phyloP scores from a whole-genome alignment of 2,797 vertebrate species.

The Parauchenoglanis ngamensis region DNA sequence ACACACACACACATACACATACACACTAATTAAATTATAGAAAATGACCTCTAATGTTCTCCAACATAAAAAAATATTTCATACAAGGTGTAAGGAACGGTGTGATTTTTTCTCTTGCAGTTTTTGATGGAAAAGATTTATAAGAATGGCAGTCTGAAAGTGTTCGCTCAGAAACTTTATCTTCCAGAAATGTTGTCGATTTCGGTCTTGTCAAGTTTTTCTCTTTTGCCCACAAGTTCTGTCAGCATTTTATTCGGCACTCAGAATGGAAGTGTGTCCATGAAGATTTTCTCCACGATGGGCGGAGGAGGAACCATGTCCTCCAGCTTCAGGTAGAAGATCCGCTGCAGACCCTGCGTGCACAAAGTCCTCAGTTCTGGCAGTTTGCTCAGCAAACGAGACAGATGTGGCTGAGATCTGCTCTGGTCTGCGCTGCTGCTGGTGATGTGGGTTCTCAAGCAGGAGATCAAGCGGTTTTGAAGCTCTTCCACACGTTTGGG shows the following conservation, averaged over 20 bases:
- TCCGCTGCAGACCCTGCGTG: slow-evolving; percentile 92
- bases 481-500: slow-evolving; percentile 91
- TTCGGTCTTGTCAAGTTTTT: neutral
- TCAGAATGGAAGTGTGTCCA: slow-evolving; percentile 95
- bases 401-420: slow-evolving; percentile 83
- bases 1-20: slow-evolving; percentile 50
- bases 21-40: slow-evolving; percentile 41
- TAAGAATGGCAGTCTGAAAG: neutral
- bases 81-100: slow-evolving; percentile 1
- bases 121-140: neutral
- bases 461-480: slow-evolving; percentile 87
- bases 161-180: neutral
- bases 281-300: slow-evolving; percentile 95
- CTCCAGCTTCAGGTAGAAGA: slow-evolving; percentile 96
- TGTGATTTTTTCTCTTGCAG: neutral
- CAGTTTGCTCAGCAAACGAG: slow-evolving; percentile 89
- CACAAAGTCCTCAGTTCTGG: slow-evolving; percentile 92
- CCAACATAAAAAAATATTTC: slow-evolving; percentile 38
- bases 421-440: slow-evolving; percentile 70
- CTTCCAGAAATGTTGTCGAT: neutral
- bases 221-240: neutral
- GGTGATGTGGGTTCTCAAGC: slow-evolving; percentile 86
- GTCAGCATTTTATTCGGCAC: neutral
- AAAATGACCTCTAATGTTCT: slow-evolving; percentile 45
- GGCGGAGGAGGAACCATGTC: slow-evolving; percentile 91